Base-by-base conservation (phyloP, 2,797 vertebrate genomes). In the Vespertilio murinus region DNA sequence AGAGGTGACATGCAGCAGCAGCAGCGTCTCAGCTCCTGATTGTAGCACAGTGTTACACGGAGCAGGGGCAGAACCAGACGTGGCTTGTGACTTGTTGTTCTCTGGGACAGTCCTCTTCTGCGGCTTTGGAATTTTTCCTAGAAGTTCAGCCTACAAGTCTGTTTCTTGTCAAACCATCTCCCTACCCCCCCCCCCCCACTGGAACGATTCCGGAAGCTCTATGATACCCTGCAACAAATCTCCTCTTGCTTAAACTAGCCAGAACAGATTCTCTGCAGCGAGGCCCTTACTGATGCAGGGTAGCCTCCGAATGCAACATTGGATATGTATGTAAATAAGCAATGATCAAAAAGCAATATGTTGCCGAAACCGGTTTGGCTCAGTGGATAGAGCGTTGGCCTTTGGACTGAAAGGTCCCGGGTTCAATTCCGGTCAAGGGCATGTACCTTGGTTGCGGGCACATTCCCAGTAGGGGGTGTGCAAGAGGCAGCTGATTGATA, bases 111-210 rank as follows among this genome's bases (percentile, higher is more conserved):
- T 92, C 59, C 14, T 86, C 42, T 52, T 22, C 23, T 75, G 64
- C 70, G 78, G 83, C 59, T 94, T 88, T 86, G 64, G 42, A 90
- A 86, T 74, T 75, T 47, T 42, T 80, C 61, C 79, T 86, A 28
- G 70, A 82, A 75, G 35, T 56, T 70, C 33, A 73, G 74, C 47
- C 70, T 86, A n/a, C 49, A 33, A 61, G 59, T 77, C 18, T 17
- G 12, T 65, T 77, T 75, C 93, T 92, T 85, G 78, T 42, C 91
- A 78, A 59, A 70, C 22, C 13, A 45, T 67, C 22, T 64, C 28
- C n/a, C n/a, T 30, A 20, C 35, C 3, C 9, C 8, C 40, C 3
- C 35, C 35, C 2, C 7, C 8, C 40, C 5, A 45, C 38, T 71
- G 78, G 5, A 35, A 59, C 59, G 90, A 83, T 86, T 78, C 38